phyloP scores from a whole-genome alignment of 2,888 invertebrate species.

The Sarcophaga rosellei region DNA sequence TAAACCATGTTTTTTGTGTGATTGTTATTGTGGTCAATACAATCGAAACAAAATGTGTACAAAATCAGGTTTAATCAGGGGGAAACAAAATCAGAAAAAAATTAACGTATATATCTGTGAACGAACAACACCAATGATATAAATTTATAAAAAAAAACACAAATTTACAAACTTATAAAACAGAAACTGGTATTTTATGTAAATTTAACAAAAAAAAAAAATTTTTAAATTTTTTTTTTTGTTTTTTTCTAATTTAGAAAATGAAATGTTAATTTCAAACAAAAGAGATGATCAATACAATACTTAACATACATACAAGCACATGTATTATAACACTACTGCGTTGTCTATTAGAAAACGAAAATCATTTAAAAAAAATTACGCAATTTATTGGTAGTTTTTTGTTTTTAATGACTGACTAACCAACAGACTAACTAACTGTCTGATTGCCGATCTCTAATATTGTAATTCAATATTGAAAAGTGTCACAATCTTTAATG shows the following conservation, averaged over 20 bases:
- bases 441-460: too few relatives aligned
- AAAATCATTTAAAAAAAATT: slow-evolving; percentile 34
- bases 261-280: slow-evolving; percentile 8
- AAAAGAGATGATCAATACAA: slow-evolving; percentile 24
- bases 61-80: neutral
- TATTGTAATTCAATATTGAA: slow-evolving; percentile 2
- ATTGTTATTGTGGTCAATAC: slow-evolving; percentile 22
- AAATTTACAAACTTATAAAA: slow-evolving; percentile 25
- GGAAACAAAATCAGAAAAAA: neutral
- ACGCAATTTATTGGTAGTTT: slow-evolving; percentile 50
- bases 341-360: neutral
- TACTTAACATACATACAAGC: too few relatives aligned
- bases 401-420: neutral
- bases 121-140: slow-evolving; percentile 34
- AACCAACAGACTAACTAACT: too few relatives aligned
- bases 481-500: slow-evolving; percentile 57
- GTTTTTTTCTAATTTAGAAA: neutral
- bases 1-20: too few relatives aligned
- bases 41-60: neutral
- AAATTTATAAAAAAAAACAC: neutral
- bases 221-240: neutral
- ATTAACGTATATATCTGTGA: neutral
- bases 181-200: slow-evolving; percentile 59
- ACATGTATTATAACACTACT: too few relatives aligned
- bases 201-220: slow-evolving; percentile 1